A percentile compares a stretch with the other conserved stretches of the same genome.
These are phyloP conservation scores for Elymnias hypermnestra DNA, from an alignment of 1,140 invertebrate genomes.

Conservation along the genomic window DNA sequence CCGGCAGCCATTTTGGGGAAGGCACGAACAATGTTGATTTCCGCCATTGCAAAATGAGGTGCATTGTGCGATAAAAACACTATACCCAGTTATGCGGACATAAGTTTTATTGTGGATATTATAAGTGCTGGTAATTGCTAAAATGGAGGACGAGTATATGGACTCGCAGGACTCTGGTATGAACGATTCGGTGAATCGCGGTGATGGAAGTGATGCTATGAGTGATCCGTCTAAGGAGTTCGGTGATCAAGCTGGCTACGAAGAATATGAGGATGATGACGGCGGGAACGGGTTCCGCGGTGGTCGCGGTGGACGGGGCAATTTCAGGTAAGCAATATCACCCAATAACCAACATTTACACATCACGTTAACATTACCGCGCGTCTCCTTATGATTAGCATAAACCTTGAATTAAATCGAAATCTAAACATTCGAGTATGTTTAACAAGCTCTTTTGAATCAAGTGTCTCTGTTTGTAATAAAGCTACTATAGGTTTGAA, in stretches of 20 bases:
- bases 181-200: constrained; percentile 35
- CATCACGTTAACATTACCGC: no score
- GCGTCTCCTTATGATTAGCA: no score
- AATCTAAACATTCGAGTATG: no score
- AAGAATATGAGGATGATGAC: constrained; percentile 57
- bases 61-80: constrained; percentile 15
- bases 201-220: constrained; percentile 32
- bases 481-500: no score
- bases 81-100: constrained; percentile 42
- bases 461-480: no score
- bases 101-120: constrained; percentile 36
- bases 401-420: no score
- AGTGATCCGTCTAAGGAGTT: constrained; percentile 44
- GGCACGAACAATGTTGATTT: constrained; percentile 20
- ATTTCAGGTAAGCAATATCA: constrained; percentile 79
- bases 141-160: constrained; percentile 64
- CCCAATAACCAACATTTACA: no score
- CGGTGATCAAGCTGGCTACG: constrained; percentile 34
- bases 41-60: constrained; percentile 29
- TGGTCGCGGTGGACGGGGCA: constrained; percentile 74
- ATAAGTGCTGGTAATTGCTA: constrained; percentile 21
- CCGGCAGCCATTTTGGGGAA: constrained; percentile 23
- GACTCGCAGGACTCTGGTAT: constrained; percentile 44
- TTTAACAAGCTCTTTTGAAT: no score
- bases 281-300: constrained; percentile 58